Base-by-base conservation (phyloP, 35 echinoderm and acorn worm species). In the Diadema setosum region DNA sequence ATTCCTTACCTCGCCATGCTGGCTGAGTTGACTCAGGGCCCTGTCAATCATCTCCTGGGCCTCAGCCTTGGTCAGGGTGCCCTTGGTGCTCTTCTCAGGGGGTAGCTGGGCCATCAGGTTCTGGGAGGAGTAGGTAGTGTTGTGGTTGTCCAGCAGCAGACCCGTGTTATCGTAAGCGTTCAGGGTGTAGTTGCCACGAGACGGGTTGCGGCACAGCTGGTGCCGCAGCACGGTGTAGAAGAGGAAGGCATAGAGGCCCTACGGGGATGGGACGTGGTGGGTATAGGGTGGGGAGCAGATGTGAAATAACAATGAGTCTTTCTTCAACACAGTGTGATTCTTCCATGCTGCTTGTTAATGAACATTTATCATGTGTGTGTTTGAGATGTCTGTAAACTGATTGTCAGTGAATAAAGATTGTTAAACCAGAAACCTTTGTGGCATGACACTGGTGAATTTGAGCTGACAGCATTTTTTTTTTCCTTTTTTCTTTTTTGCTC, bases 211-310 rank as follows among this genome's bases (percentile, higher is more conserved):
- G 43, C 96, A 94, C 1, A 98, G 81, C 63, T 98, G 96, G 41
- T 94, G 94, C 39, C 96, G 84, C 55, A 98, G 64, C 31, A 98
- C 70, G 3, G 96, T 98, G 92, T 98, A 98, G 29, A 94, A 76
- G 7, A 98, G 34, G 52, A 98, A 94, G 17, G 90, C 96, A 86
- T 92, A 98, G 16, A 98, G 67, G 45, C 96, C 96, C 96, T 98
- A 83, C 1, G 46, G 33, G 32, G 44, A 52, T 37, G 37, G n/a
- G 26, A 67, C 12, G 20, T n/a, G n/a, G n/a, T n/a, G n/a, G n/a
- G n/a, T n/a, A n/a, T n/a, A n/a, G n/a, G n/a, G n/a, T n/a, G n/a
- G n/a, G n/a, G n/a, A n/a, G n/a, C n/a, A n/a, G n/a, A n/a, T n/a
- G n/a, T n/a, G n/a, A n/a, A n/a, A n/a, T n/a, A n/a, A n/a, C n/a